A percentile compares a stretch with the other conserved stretches of the same genome.
Evolutionary conservation across 2,888 invertebrate genomes (phyloP).

Genomic region (Heliconius ismenius): DNA sequence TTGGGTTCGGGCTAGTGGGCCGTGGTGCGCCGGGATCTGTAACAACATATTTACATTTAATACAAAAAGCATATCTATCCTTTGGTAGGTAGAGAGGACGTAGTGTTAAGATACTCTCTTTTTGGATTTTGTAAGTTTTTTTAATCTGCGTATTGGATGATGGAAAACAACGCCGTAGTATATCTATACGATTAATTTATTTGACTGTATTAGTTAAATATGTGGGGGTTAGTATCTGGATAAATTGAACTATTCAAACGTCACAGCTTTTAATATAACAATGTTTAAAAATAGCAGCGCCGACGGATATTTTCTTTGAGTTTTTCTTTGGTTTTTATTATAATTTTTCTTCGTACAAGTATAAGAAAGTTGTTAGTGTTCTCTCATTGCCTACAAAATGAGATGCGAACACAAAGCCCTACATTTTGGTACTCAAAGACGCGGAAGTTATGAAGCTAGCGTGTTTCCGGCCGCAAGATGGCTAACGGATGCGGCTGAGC

Average conservation of each 20-base stretch:
- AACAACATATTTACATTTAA: constrained; percentile 54
- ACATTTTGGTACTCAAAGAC: constrained; percentile 52
- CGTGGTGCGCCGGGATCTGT: constrained; percentile 71
- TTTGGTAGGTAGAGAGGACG: not conserved
- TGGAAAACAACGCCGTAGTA: too few species aligned
- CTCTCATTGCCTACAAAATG: not conserved
- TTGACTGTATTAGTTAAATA: not conserved
- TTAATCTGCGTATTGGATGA: too few species aligned
- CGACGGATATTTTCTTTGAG: not conserved
- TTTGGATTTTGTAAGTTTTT: too few species aligned
- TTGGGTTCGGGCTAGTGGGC: constrained; percentile 58
- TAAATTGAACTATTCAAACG: not conserved
- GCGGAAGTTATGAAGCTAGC: constrained; percentile 70
- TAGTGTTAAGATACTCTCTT: not conserved
- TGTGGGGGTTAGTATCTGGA: too few species aligned
- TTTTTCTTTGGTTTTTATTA: not conserved
- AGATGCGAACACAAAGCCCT: constrained; percentile 37
- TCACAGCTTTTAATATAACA: not conserved
- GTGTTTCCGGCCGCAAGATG: constrained; percentile 69
- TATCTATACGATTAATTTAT: not conserved
- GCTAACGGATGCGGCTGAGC: constrained; percentile 72
- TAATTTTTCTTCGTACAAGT: not conserved
- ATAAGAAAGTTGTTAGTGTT: not conserved
- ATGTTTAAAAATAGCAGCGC: not conserved
- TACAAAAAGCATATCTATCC: not conserved